A percentile compares a stretch with the other conserved stretches of the same genome.
phyloP scores from a whole-genome alignment of 2,113 vertebrate species.

The Acinonyx jubatus region DNA sequence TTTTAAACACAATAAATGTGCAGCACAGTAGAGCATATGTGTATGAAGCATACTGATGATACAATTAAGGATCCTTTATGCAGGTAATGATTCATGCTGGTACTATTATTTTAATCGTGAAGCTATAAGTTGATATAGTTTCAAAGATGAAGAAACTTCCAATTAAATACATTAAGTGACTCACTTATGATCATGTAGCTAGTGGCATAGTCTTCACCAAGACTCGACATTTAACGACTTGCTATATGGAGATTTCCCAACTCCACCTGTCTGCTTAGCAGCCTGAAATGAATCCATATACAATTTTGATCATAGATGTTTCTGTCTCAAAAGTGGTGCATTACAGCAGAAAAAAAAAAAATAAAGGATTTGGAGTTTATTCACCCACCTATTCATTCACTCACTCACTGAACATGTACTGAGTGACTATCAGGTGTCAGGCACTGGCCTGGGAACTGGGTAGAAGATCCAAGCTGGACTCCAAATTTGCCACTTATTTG shows the following conservation, averaged over 20 bases:
- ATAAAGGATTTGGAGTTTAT: neutral
- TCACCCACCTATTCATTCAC: neutral
- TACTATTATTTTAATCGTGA: neutral
- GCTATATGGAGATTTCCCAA: neutral
- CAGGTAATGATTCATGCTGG: neutral
- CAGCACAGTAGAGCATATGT: neutral
- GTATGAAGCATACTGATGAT: neutral
- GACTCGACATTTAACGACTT: neutral
- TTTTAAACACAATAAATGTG: slow-evolving; percentile 37
- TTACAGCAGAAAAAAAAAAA: neutral
- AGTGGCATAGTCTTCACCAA: neutral
- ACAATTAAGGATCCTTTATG: neutral
- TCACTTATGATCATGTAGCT: neutral
- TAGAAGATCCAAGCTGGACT: neutral
- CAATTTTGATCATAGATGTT: neutral
- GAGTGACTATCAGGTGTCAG: neutral
- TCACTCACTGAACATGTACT: neutral
- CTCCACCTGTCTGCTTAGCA: neutral
- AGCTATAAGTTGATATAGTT: neutral
- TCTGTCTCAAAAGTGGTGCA: neutral
- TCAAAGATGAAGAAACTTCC: neutral
- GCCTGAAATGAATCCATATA: neutral
- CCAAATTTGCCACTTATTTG: neutral
- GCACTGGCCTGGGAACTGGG: neutral
- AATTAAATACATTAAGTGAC: neutral